Evolutionary conservation across 2,797 vertebrate genomes (phyloP), one percentile per base, ranked within the genome.

Genomic region (Rhyacichthys aspro): DNA sequence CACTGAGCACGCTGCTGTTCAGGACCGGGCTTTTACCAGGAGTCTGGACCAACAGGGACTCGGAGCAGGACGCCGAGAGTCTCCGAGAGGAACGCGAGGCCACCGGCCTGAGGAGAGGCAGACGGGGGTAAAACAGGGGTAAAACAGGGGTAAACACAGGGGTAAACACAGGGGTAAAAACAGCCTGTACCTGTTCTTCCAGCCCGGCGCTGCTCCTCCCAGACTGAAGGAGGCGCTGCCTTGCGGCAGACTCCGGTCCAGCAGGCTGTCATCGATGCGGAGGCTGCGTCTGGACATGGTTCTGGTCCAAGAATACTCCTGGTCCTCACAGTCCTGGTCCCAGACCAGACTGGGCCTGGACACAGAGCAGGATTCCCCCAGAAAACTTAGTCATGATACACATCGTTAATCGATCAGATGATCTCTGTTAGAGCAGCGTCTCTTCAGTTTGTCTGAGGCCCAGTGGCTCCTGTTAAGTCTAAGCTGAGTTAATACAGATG

Each of bases 261-360:
- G 53, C 18, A 84, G 67, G 43, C 81, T 19, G 2, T 86, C 81
- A 0, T 90, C 83, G 32, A 95, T 90, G 42, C 95, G 94, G 55
- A 98, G 90, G 74, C 95, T 95, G 57, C 94, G 93, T 48, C 96
- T 88, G 10, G 96, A 95, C 97, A 98, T 98, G 77, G 86, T 93
- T 3, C 90, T 91, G 0, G 92, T 90, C 68, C 89, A 88, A 54
- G 90, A 91, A 1, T 89, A 87, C 58, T 91, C 58, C 71, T 76
- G 85, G 79, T 92, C 92, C 64, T 93, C 86, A 11, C 72, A 79
- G 85, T 98, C 95, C 10, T 90, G 93, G 72, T 95, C 93, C 33
- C 89, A 78, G 17, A 77, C 90, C 12, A 92, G 89, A 3, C 92
- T 95, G 43, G 94, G 95, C 68, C 94, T 94, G 47, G 95, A 98